These are phyloP conservation scores for Zaprionus inermis DNA, from an alignment of 1,140 invertebrate species.

Conservation along the genomic window DNA sequence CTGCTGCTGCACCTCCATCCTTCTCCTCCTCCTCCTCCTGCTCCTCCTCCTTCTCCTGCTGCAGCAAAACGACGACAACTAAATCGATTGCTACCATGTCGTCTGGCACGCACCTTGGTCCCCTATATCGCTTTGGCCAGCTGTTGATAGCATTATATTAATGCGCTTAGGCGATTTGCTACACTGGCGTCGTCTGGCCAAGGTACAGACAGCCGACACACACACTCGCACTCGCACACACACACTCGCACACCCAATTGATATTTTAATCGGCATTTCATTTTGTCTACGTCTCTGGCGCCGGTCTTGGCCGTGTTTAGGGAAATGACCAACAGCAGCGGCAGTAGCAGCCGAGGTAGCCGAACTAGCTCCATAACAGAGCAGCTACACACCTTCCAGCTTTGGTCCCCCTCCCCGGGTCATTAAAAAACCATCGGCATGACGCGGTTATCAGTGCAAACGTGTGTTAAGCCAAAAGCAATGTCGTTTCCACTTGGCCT, in stretches of 20 bases:
- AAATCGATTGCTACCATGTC: slow-evolving; percentile 44
- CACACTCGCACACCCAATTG: slow-evolving; percentile 44
- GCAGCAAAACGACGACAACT: slow-evolving; percentile 44
- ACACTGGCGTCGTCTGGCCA: slow-evolving; percentile 34
- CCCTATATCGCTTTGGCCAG: slow-evolving; percentile 35
- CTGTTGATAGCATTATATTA: slow-evolving; percentile 76
- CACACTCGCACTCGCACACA: not conserved
- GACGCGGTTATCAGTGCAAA: slow-evolving; percentile 34
- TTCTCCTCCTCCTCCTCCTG: not conserved
- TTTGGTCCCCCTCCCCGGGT: slow-evolving; percentile 1
- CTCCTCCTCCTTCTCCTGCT: not conserved
- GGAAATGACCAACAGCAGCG: slow-evolving; percentile 42
- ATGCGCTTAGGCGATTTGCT: slow-evolving; percentile 68
- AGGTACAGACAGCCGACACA: slow-evolving; percentile 21
- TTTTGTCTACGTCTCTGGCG: slow-evolving; percentile 67
- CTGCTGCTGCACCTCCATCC: not conserved
- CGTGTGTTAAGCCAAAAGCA: slow-evolving; percentile 48
- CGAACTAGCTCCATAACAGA: not conserved
- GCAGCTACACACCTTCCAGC: slow-evolving; percentile 4
- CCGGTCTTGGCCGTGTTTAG: slow-evolving; percentile 61
- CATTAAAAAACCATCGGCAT: slow-evolving; percentile 45
- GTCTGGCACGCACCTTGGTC: slow-evolving; percentile 18
- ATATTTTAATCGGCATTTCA: slow-evolving; percentile 80
- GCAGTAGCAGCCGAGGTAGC: not conserved
- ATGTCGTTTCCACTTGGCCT: slow-evolving; percentile 31